phyloP scores from a whole-genome alignment of 2,888 invertebrate genomes.

The Acleris laterana region DNA sequence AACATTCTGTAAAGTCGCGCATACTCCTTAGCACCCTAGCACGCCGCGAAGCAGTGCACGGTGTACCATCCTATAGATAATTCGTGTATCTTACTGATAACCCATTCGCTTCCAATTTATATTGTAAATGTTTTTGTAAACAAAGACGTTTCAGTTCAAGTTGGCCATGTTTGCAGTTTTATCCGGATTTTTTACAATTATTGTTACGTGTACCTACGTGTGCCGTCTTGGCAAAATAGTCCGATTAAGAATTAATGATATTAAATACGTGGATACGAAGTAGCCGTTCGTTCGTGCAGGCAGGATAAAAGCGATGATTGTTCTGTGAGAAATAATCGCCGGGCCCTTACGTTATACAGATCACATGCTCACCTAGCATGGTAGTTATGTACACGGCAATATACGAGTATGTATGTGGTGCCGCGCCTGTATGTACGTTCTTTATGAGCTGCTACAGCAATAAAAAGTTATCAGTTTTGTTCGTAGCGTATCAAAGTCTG shows the following conservation, averaged over 20 bases:
- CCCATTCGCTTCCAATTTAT: slow-evolving; percentile 22
- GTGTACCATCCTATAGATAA: slow-evolving; percentile 10
- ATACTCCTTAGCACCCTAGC: slow-evolving; percentile 7
- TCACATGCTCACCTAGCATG: slow-evolving; percentile 3
- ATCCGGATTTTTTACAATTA: slow-evolving; percentile 1
- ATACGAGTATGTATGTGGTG: slow-evolving; percentile 1
- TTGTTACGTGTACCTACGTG: neutral
- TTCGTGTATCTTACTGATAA: slow-evolving; percentile 17
- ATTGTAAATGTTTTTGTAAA: slow-evolving; percentile 21
- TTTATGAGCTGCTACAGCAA: slow-evolving; percentile 27
- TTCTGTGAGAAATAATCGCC: neutral
- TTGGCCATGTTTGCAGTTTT: neutral
- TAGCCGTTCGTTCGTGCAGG: neutral
- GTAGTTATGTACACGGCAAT: too few species aligned
- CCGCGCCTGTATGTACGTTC: slow-evolving; percentile 8
- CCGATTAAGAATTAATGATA: too few species aligned
- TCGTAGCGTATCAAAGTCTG: slow-evolving; percentile 44
- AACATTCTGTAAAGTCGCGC: neutral
- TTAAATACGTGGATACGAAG: neutral
- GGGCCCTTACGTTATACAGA: neutral
- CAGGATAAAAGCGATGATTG: neutral
- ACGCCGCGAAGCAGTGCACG: slow-evolving; percentile 2
- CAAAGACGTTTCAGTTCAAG: slow-evolving; percentile 10
- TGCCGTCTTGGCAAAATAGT: too few species aligned
- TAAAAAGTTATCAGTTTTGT: slow-evolving; percentile 55